Base-by-base conservation (phyloP, 2,797 vertebrate species). In the Danio tinwini region DNA sequence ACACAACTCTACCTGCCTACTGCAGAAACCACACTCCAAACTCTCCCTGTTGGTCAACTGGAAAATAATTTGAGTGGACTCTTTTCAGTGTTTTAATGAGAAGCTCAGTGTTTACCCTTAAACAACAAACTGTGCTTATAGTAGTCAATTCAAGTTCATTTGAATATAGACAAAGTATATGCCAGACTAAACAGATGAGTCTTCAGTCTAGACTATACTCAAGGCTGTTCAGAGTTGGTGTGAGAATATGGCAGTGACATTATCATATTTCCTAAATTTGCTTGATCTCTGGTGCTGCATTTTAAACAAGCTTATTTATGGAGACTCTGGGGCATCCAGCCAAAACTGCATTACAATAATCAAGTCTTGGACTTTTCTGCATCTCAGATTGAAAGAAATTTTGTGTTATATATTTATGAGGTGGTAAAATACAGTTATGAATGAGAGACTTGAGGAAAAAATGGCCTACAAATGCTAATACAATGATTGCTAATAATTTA, bases 321-420 rank as follows among this genome's bases (percentile, higher is more conserved):
- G 39, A 72, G 40, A 72, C 39, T 9, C 17, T 16, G 12, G 12
- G 69, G 69, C 69, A 21, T 21, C 40, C 40, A 45, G 53, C 53
- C 69, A 72, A 44, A 72, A 21, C 5, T 16, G 40, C 69, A 72
- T 58, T 72, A 56, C 50, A 71, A 44, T 71, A 21, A 71, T 71
- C 69, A 72, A 72, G 69, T 55, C 39, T 58, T 45, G 37, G 58
- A 19, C 52, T 29, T 58, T 58, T 72, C 17, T 58, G 11, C 37
- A 44, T 45, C 69, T 53, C 6, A n/a, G 40, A 53, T 53, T 12
- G 50, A 53, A 70, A 70, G 37, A 53, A 39, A 39, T 70, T 70
- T 70, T 12, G 16, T 53, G 40, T 17, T 10, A 1, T 17, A 7
- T 19, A 40, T 53, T 53, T 69, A 69, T 69, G 67, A 70, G 37